Percentiles rank a stretch among this genome's conserved stretches.
These are phyloP conservation scores for Lepus europaeus DNA, from an alignment of 2,113 vertebrate genomes.

Conservation along the genomic window DNA sequence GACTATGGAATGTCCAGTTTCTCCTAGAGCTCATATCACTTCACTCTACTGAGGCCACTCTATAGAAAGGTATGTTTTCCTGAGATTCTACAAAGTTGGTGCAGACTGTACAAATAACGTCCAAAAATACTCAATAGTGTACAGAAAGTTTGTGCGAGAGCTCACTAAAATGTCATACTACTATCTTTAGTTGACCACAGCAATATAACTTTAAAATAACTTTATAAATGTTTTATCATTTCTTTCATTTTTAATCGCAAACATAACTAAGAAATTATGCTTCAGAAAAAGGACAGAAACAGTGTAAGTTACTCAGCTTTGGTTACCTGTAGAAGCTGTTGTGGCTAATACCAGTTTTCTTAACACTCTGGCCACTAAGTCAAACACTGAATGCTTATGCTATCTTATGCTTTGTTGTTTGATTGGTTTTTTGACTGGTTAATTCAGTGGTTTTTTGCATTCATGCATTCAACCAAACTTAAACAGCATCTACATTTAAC, in stretches of 20 bases:
- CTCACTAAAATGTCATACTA: slow-evolving; percentile 12
- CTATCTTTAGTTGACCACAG: background rate
- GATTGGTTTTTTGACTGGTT: background rate
- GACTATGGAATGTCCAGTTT: background rate
- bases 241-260: background rate
- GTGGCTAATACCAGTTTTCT: background rate
- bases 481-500: background rate
- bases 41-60: background rate
- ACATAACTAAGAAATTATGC: background rate
- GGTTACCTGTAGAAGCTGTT: background rate
- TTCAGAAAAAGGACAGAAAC: background rate
- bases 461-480: background rate
- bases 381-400: background rate
- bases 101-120: background rate
- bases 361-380: background rate
- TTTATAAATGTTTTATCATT: background rate
- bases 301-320: background rate
- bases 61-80: background rate
- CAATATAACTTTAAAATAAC: background rate
- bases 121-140: background rate
- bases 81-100: background rate
- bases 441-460: background rate
- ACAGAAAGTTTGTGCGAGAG: background rate
- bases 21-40: background rate
- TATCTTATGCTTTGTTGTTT: background rate